Evolutionary conservation across 2,113 vertebrate genomes (phyloP), one percentile per base, ranked within the genome.

Genomic region (Pluvialis apricaria): DNA sequence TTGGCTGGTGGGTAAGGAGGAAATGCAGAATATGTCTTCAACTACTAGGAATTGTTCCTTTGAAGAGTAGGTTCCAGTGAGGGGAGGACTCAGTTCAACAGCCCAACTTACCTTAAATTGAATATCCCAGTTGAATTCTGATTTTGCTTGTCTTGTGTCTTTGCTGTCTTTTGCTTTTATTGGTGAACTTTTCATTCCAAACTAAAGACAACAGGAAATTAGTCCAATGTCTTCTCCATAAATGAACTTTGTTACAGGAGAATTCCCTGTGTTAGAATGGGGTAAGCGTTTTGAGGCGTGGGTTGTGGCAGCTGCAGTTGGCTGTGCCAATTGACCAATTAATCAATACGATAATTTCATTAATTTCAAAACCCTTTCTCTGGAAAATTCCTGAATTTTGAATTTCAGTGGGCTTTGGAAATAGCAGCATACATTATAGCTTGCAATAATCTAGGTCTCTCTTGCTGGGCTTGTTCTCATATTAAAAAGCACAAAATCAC

Each of bases 201-300:
- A 80, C 28, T 73, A 3, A 83, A 81, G 36, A 12, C 17, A 40
- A 6, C 0, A 8, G 38, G 14, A 77, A 77, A 36, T 38, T 3
- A 57, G 34, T 70, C 5, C 9, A 5, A 0, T 51, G 3, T 36
- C n/a, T 47, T 77, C 6, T 68, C 17, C 1, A 4, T 28, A 14
- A 31, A 26, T 61, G 5, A 77, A 9, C 21, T 68, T 32, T 51
- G 10, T 75, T 42, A 38, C 17, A 32, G 7, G 29, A 6, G 6
- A 36, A 20, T 85, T 55, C 42, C n/a, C 7, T 3, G 2, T 1
- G 2, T 47, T 61, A 36, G 36, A 22, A 16, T 31, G 14, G 22
- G 20, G 11, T 55, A 19, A 40, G 34, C 34, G 20, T 31, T 70
- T 14, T 49, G 32, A 52, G 38, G 13, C 0, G 0, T 24, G 32